These are phyloP conservation scores for Champsocephalus gunnari DNA, from an alignment of 2,797 vertebrate genomes.

Conservation along the genomic window DNA sequence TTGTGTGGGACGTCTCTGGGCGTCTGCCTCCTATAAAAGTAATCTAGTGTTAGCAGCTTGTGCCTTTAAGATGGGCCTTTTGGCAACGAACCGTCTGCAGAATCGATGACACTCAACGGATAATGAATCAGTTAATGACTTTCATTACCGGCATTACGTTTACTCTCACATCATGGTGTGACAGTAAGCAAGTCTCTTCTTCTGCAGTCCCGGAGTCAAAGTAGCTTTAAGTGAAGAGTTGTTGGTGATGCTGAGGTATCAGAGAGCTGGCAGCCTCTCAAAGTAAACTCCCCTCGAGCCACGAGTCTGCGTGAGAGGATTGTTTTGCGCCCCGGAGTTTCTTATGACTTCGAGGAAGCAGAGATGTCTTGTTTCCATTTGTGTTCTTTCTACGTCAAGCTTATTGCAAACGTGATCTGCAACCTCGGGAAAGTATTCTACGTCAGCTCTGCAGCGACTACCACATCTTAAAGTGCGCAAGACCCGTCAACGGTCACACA, in stretches of 20 bases:
- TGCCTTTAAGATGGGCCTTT: too few relatives aligned
- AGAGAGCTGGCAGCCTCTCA: slow-evolving; percentile 23
- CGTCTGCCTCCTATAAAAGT: too few relatives aligned
- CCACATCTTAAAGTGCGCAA: background rate
- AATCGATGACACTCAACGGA: background rate
- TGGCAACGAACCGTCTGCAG: background rate
- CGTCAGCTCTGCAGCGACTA: background rate
- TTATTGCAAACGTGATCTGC: background rate
- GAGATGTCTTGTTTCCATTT: background rate
- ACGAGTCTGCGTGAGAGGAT: background rate
- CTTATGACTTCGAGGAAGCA: background rate
- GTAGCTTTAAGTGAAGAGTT: background rate
- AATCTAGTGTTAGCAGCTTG: too few relatives aligned
- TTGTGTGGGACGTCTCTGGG: too few relatives aligned
- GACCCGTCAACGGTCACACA: background rate
- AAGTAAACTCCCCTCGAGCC: slow-evolving; percentile 24
- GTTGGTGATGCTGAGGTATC: slow-evolving; percentile 1
- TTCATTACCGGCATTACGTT: background rate
- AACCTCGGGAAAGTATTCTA: background rate
- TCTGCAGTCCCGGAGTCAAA: background rate
- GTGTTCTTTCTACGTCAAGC: background rate
- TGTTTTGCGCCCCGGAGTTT: slow-evolving; percentile 1
- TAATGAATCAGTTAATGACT: background rate
- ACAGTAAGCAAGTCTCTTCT: background rate
- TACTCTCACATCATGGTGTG: background rate